Evolutionary conservation across 2,797 vertebrate species (phyloP).

Genomic region (Todus mexicanus): DNA sequence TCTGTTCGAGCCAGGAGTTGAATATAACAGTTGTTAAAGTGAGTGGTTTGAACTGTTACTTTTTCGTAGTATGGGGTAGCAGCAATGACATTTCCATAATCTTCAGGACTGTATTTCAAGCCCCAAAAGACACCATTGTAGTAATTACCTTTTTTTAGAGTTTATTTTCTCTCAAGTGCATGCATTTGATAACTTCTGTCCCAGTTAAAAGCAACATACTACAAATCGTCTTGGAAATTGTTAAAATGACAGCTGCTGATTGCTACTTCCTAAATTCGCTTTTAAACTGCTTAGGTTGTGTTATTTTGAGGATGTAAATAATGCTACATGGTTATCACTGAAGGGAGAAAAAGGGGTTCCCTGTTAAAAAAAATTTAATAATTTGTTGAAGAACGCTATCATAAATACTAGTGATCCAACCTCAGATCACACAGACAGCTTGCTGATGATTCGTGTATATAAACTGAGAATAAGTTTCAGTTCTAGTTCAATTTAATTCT

Average conservation of each 20-base stretch:
- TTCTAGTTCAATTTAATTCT: background rate
- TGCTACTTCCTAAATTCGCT: background rate
- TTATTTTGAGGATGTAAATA: background rate
- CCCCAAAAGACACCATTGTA: background rate
- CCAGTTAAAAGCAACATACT: background rate
- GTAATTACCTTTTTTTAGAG: background rate
- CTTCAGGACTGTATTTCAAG: background rate
- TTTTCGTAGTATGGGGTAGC: background rate
- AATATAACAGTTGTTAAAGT: background rate
- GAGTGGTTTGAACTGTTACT: background rate
- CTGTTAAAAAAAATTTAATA: too few relatives aligned
- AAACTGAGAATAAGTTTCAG: background rate
- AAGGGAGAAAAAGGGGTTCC: background rate
- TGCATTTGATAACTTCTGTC: background rate
- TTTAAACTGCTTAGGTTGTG: background rate
- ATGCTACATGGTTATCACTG: background rate
- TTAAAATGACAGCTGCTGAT: background rate
- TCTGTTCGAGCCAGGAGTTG: background rate
- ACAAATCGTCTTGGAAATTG: background rate
- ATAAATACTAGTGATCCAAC: background rate
- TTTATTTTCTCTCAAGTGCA: background rate
- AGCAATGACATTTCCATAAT: background rate
- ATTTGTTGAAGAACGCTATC: background rate
- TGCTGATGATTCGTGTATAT: background rate
- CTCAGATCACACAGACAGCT: background rate